phyloP scores from a whole-genome alignment of 2,113 vertebrate genomes.

The Chaetorhynchus papuensis region DNA sequence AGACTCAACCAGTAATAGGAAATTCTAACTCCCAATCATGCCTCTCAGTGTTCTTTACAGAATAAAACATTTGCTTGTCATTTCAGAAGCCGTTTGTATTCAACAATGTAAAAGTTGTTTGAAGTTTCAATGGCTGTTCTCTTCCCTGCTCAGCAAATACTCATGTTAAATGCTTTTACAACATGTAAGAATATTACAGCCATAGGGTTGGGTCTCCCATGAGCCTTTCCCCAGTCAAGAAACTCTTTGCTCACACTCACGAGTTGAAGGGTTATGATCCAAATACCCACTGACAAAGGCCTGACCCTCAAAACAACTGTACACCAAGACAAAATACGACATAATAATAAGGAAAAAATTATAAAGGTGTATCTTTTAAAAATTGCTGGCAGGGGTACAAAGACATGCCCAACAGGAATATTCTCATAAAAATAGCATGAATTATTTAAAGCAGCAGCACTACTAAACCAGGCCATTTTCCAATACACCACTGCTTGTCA shows the following conservation, averaged over 20 bases:
- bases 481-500: neutral
- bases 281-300: neutral
- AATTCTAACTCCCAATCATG: slow-evolving; percentile 63
- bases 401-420: neutral
- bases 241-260: neutral
- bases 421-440: neutral
- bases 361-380: neutral
- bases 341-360: neutral
- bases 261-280: neutral
- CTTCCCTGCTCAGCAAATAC: neutral
- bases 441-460: neutral
- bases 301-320: neutral
- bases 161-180: neutral
- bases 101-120: slow-evolving; percentile 70
- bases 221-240: neutral
- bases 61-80: slow-evolving; percentile 83
- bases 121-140: slow-evolving; percentile 59
- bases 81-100: slow-evolving; percentile 69
- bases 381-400: neutral
- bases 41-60: slow-evolving; percentile 65
- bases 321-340: neutral
- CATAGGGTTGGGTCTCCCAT: neutral
- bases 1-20: slow-evolving; percentile 68
- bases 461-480: neutral
- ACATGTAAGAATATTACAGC: neutral